A percentile compares a stretch with the other conserved stretches of the same genome.
These are phyloP conservation scores for Rhombomys opimus DNA, from an alignment of 2,113 vertebrate species.

Conservation along the genomic window DNA sequence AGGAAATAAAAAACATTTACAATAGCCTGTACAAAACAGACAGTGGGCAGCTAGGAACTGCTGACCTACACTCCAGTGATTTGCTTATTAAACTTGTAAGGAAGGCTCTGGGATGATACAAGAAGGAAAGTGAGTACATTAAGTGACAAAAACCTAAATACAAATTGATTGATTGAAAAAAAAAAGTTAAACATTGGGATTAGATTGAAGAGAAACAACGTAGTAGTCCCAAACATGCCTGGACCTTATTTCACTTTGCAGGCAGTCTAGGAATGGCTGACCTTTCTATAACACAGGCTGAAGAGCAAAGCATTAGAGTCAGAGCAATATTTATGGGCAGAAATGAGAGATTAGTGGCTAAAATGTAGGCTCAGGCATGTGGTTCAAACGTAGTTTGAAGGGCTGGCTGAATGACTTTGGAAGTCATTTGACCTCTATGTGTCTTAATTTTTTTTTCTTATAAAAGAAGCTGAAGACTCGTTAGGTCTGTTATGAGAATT, in stretches of 20 bases:
- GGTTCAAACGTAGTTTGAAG: not conserved
- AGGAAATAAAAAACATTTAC: too few species aligned
- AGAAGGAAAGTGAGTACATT: not conserved
- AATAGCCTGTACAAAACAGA: not conserved
- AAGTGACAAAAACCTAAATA: not conserved
- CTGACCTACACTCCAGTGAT: fast-evolving
- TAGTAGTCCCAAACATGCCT: not conserved
- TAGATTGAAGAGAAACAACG: not conserved
- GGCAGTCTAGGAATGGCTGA: not conserved
- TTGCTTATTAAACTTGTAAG: not conserved
- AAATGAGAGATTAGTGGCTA: not conserved
- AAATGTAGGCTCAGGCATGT: not conserved
- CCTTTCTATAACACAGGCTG: not conserved
- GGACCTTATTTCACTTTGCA: not conserved
- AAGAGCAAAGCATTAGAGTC: not conserved
- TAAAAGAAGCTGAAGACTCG: not conserved
- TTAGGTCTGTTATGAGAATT: not conserved
- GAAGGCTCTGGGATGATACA: not conserved
- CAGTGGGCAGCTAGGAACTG: not conserved
- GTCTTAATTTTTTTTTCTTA: not conserved
- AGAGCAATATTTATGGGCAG: not conserved
- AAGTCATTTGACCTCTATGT: not conserved
- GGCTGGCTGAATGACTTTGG: not conserved
- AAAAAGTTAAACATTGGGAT: slow-evolving; percentile 26
- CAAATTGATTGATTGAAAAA: not conserved